A percentile compares a stretch with the other conserved stretches of the same genome.
Evolutionary conservation across 2,888 invertebrate species (phyloP).

Genomic region (Tortricodes alternella): DNA sequence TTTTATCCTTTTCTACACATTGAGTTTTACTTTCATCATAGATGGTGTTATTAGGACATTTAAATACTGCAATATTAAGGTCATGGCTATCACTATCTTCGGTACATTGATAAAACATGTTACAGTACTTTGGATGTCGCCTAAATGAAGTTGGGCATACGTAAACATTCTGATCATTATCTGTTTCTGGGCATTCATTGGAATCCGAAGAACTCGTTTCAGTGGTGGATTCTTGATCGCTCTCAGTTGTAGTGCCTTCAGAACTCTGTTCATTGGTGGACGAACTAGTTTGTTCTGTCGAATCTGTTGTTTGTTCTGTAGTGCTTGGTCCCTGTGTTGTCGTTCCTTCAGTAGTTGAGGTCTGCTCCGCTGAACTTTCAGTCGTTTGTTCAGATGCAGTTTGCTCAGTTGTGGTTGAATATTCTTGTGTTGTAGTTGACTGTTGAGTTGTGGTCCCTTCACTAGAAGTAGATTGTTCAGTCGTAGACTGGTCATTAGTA

Average conservation of each 20-base stretch:
- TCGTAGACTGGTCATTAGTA: constrained; percentile 36
- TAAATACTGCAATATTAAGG: constrained; percentile 87
- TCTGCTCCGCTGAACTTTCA: constrained; percentile 29
- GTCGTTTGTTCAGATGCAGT: constrained; percentile 16
- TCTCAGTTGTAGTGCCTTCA: constrained; percentile 38
- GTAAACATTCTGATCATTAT: constrained; percentile 87
- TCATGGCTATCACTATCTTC: constrained; percentile 85
- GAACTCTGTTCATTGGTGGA: constrained; percentile 39
- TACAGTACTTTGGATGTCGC: constrained; percentile 91
- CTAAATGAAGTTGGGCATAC: constrained; percentile 92
- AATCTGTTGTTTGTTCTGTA: constrained; percentile 31
- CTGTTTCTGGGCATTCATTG: constrained; percentile 80
- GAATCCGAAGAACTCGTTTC: constrained; percentile 44
- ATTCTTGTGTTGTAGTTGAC: constrained; percentile 42
- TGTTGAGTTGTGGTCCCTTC: too few relatives aligned
- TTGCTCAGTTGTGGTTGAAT: constrained; percentile 28
- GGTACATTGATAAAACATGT: constrained; percentile 92
- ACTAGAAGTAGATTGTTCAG: constrained; percentile 39
- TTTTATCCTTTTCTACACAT: constrained; percentile 86
- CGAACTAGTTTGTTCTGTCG: constrained; percentile 3
- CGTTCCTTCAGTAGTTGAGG: constrained; percentile 38
- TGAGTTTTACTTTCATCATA: constrained; percentile 88
- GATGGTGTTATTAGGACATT: constrained; percentile 89
- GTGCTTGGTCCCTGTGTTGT: too few relatives aligned
- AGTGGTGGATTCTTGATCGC: constrained; percentile 40